Percentiles rank a stretch among this genome's conserved stretches.
Conservation (phyloP, 2,888 invertebrate genomes). For the Hemithea aestivaria region DNA sequence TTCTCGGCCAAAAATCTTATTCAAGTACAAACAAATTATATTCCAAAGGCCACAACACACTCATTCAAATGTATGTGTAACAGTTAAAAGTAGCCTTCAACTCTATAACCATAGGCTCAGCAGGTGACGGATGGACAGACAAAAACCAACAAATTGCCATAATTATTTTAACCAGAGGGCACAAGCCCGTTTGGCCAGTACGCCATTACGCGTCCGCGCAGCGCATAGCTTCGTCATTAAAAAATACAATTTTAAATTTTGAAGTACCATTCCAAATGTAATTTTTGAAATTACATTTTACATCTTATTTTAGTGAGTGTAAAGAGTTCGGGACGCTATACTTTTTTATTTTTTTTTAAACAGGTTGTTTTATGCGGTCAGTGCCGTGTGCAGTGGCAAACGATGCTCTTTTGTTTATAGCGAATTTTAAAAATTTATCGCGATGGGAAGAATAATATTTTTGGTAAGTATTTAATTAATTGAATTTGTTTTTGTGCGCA, state of each 20-base stretch:
- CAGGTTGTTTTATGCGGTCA: constrained; percentile 43
- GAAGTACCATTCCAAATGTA: too few species aligned
- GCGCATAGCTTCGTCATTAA: constrained; percentile 32
- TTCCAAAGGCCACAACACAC: constrained; percentile 3
- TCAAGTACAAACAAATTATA: background rate
- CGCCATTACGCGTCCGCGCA: constrained; percentile 45
- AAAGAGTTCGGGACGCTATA: constrained; percentile 14
- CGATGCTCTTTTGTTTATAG: constrained; percentile 47
- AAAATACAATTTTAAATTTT: constrained; percentile 17
- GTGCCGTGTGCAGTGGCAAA: constrained; percentile 36
- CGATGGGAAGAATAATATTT: constrained; percentile 32
- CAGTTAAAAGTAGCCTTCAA: constrained; percentile 15
- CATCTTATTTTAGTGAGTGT: constrained; percentile 7
- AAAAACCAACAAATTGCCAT: constrained; percentile 63
- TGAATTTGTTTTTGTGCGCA: background rate
- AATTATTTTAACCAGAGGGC: constrained; percentile 70
- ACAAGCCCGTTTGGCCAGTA: constrained; percentile 54
- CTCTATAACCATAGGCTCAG: constrained; percentile 17
- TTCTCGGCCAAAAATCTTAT: too few species aligned
- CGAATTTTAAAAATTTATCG: constrained; percentile 23
- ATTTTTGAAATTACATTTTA: constrained; percentile 1
- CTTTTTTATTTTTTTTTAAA: constrained; percentile 22
- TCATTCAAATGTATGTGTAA: constrained; percentile 16
- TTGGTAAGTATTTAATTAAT: constrained; percentile 31
- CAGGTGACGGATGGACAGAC: constrained; percentile 50